A percentile compares a stretch with the other conserved stretches of the same genome.
phyloP scores from a whole-genome alignment of 2,113 vertebrate species.

The Peromyscus maniculatus region DNA sequence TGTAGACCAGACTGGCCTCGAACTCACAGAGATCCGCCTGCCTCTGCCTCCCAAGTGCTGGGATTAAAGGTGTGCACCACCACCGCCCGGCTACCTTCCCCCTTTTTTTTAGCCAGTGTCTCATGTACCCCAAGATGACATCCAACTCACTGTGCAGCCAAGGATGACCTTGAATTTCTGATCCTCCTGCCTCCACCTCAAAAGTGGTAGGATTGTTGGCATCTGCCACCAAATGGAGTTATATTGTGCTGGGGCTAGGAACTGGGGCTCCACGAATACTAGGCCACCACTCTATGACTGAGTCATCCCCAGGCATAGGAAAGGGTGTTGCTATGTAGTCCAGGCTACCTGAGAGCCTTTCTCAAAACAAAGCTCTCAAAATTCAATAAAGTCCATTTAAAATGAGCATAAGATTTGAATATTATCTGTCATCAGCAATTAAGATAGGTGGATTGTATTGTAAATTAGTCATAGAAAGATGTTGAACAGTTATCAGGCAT shows the following conservation, averaged over 20 bases:
- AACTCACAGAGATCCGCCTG: no score
- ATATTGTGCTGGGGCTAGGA: background rate
- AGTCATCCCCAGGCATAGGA: background rate
- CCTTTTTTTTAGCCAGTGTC: background rate
- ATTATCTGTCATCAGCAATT: background rate
- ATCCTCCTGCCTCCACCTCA: background rate
- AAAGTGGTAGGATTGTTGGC: background rate
- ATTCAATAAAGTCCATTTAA: background rate
- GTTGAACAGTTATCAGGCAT: background rate
- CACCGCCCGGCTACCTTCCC: no score
- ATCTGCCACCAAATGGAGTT: background rate
- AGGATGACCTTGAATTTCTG: background rate
- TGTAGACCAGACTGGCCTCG: no score
- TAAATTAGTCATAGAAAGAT: background rate
- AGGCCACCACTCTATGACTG: background rate
- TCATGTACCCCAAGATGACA: background rate
- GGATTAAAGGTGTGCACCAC: no score
- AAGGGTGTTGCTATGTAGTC: background rate
- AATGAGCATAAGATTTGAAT: background rate
- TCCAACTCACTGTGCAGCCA: background rate
- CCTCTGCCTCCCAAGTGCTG: no score
- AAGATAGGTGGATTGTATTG: background rate
- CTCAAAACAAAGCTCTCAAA: background rate
- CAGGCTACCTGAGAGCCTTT: background rate
- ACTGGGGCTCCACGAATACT: no score